Percentiles rank a stretch among this genome's conserved stretches.
These are phyloP conservation scores for Cyphomyrmex costatus DNA, from an alignment of 1,140 invertebrate species.

Conservation along the genomic window DNA sequence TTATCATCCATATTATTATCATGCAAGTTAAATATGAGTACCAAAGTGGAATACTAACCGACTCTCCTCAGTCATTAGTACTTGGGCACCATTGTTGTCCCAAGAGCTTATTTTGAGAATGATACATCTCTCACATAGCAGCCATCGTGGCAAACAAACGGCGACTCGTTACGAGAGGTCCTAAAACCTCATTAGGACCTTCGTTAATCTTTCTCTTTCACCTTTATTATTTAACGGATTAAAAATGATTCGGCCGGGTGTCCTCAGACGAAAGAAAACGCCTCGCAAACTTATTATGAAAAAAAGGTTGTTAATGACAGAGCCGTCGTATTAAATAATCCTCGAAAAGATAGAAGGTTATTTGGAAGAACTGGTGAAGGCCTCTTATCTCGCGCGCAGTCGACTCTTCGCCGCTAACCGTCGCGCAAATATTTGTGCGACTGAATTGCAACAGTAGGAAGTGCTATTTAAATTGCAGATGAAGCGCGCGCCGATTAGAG, in stretches of 20 bases:
- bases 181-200: conserved; percentile 26
- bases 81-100: conserved; percentile 21
- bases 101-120: conserved; percentile 43
- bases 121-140: conserved; percentile 36
- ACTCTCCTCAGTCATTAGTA: conserved; percentile 38
- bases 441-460: conserved; percentile 50
- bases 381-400: background rate
- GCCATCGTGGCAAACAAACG: conserved; percentile 28
- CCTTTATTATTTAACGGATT: conserved; percentile 17
- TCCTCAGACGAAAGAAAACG: background rate
- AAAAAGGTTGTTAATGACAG: background rate
- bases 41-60: conserved; percentile 29
- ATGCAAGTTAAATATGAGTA: conserved; percentile 32
- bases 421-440: conserved; percentile 63
- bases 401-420: background rate
- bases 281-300: conserved; percentile 6
- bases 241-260: conserved; percentile 23
- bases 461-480: conserved; percentile 66
- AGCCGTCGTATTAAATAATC: conserved; percentile 1
- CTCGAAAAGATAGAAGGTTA: conserved; percentile 10
- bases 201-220: conserved; percentile 12
- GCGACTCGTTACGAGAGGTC: conserved; percentile 18
- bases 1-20: conserved; percentile 15
- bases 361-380: background rate
- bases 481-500: conserved; percentile 58